A percentile compares a stretch with the other conserved stretches of the same genome.
Evolutionary conservation across 2,888 invertebrate species (phyloP).

Genomic region (Thumatha senex): DNA sequence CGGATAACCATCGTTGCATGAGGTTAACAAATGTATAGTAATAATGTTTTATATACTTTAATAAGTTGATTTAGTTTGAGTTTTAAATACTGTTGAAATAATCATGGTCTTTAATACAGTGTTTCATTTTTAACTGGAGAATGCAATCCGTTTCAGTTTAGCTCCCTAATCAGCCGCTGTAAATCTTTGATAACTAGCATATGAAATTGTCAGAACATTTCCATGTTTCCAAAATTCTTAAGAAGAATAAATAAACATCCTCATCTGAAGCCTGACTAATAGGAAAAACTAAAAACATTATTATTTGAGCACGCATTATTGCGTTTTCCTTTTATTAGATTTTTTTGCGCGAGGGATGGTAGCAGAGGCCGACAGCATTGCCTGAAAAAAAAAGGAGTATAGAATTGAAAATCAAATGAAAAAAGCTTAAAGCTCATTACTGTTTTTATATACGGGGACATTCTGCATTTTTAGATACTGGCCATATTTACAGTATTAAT

Average conservation of each 20-base stretch:
- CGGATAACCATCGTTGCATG: slow-evolving; percentile 9
- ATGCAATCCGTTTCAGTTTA: slow-evolving; percentile 18
- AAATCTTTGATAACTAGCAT: slow-evolving; percentile 10
- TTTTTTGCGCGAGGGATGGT: slow-evolving; percentile 90
- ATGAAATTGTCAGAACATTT: slow-evolving; percentile 8
- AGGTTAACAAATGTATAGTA: background rate
- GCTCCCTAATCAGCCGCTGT: slow-evolving; percentile 19
- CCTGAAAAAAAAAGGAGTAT: slow-evolving; percentile 83
- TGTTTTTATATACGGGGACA: slow-evolving; percentile 17
- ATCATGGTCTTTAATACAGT: too few relatives aligned
- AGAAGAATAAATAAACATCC: slow-evolving; percentile 29
- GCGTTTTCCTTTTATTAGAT: slow-evolving; percentile 87
- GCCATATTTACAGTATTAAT: slow-evolving; percentile 11
- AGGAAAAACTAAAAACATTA: slow-evolving; percentile 23
- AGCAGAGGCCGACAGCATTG: slow-evolving; percentile 86
- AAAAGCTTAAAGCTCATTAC: slow-evolving; percentile 60
- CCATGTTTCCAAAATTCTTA: slow-evolving; percentile 14
- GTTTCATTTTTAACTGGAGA: background rate
- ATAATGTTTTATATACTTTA: background rate
- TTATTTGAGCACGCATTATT: slow-evolving; percentile 52
- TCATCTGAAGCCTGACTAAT: slow-evolving; percentile 14
- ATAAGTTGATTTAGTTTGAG: background rate
- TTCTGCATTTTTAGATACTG: slow-evolving; percentile 8
- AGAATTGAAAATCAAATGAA: slow-evolving; percentile 61
- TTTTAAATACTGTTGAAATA: background rate